Evolutionary conservation across 2,888 invertebrate species (phyloP), one percentile per base, ranked within the genome.

Genomic region (Tetragonula carbonaria): DNA sequence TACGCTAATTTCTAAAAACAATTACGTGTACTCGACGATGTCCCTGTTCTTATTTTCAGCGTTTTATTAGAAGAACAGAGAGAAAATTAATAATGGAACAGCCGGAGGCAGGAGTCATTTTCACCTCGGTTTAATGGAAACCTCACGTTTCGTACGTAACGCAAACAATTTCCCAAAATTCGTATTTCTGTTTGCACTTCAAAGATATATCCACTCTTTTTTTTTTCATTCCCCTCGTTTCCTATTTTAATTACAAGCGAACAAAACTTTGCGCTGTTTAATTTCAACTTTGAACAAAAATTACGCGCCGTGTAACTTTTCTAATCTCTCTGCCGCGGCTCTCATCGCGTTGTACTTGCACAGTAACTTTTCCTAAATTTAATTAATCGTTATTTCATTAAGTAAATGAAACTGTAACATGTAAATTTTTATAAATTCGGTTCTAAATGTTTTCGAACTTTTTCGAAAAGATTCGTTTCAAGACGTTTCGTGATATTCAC

Each of bases 151-250:
- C 38, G 38, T 38, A 8, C 33, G n/a, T 2, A 38, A n/a, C 6
- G 18, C n/a, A 18, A 28, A 70, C 33, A 71, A 71, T 71, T 55
- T 38, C 55, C 57, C 55, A 55, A 71, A 53, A 55, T 70, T 33
- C 21, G 18, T 18, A 8, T 33, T 33, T 28, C 33, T 28, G 53
- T 38, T 71, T 53, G 21, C 55, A 18, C 14, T 14, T 57, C 18
- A 6, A 38, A n/a, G n/a, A 57, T 23, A 14, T 16, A 4, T 8
- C 21, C 2, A 4, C 16, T n/a, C 14, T 66, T n/a, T 13, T 33
- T 23, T 28, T 8, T 45, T 45, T 8, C 45, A 8, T 8, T 45
- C 2, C 45, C 45, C 45, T 8, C 14, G 6, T 16, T 38, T n/a
- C n/a, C 33, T 16, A 16, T 57, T 71, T 57, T 38, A 18, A 33